Evolutionary conservation across 2,113 vertebrate genomes (phyloP).

Genomic region (Oplegnathus fasciatus): DNA sequence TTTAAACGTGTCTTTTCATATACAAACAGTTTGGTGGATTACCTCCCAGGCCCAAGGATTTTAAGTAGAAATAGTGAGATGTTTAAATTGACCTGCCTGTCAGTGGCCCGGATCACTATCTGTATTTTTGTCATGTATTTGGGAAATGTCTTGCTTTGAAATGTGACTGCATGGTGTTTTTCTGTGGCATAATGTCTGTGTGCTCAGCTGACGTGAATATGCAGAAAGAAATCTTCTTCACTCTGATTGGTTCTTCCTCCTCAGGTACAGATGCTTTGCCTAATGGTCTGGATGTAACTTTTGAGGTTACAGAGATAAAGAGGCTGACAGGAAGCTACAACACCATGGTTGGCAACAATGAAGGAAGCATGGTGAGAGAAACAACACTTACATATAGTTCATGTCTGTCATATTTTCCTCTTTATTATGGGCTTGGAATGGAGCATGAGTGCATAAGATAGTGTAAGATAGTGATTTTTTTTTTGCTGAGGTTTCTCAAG

Average conservation of each 20-base stretch:
- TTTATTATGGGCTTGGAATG: not conserved
- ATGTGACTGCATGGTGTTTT: not conserved
- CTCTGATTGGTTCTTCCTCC: not conserved
- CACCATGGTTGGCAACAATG: constrained; percentile 99
- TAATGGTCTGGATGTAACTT: constrained; percentile 94
- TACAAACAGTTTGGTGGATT: not conserved
- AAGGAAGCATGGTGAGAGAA: constrained; percentile 95
- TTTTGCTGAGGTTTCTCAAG: not conserved
- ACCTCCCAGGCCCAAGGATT: not conserved
- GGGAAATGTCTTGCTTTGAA: not conserved
- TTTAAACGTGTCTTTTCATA: too few relatives aligned
- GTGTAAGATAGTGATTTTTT: too few relatives aligned
- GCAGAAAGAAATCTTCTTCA: not conserved
- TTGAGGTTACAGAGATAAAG: constrained; percentile 94
- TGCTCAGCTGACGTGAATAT: not conserved
- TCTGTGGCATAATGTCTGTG: not conserved
- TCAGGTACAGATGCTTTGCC: constrained; percentile 92
- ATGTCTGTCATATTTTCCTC: not conserved
- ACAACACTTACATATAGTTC: not conserved
- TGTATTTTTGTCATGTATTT: not conserved
- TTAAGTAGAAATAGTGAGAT: too few relatives aligned
- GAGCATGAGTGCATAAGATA: not conserved
- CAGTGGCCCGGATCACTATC: too few relatives aligned
- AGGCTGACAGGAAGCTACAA: constrained; percentile 96
- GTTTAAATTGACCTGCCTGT: too few relatives aligned